These are phyloP conservation scores for Druon quercuslanigerum DNA, from an alignment of 1,140 invertebrate genomes.

Conservation along the genomic window DNA sequence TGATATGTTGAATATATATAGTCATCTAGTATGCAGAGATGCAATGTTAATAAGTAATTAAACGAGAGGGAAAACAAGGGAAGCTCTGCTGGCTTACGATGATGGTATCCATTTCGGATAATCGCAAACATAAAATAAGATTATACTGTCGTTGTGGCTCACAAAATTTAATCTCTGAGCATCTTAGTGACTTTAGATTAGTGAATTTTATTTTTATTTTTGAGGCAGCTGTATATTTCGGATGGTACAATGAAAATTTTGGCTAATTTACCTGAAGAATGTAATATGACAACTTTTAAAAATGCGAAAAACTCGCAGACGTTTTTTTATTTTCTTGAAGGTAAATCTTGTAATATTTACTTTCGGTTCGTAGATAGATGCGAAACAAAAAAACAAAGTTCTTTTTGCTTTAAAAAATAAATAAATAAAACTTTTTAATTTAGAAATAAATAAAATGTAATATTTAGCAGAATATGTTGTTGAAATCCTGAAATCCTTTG, in stretches of 20 bases:
- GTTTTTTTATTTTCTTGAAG: too few species aligned
- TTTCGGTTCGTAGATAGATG: too few species aligned
- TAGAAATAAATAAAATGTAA: too few species aligned
- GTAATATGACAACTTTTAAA: too few species aligned
- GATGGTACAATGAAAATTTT: not conserved
- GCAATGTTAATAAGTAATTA: not conserved
- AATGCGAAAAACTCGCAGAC: too few species aligned
- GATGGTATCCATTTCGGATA: slow-evolving; percentile 11
- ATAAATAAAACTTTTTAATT: too few species aligned
- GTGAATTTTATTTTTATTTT: not conserved
- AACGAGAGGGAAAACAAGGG: not conserved
- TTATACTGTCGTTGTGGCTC: slow-evolving; percentile 9
- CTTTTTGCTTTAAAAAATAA: too few species aligned
- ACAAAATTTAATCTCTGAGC: slow-evolving; percentile 7
- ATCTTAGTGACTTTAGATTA: slow-evolving; percentile 8
- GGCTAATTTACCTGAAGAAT: too few species aligned
- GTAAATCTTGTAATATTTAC: too few species aligned
- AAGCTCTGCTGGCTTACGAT: not conserved
- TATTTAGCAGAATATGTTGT: too few species aligned
- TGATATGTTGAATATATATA: not conserved
- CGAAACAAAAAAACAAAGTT: too few species aligned
- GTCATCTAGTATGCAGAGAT: not conserved
- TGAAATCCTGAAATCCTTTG: too few species aligned
- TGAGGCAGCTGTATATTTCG: not conserved
- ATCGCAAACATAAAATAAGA: slow-evolving; percentile 14